Base-by-base conservation (phyloP, 2,113 vertebrate genomes). In the Rhabdornis inornatus region DNA sequence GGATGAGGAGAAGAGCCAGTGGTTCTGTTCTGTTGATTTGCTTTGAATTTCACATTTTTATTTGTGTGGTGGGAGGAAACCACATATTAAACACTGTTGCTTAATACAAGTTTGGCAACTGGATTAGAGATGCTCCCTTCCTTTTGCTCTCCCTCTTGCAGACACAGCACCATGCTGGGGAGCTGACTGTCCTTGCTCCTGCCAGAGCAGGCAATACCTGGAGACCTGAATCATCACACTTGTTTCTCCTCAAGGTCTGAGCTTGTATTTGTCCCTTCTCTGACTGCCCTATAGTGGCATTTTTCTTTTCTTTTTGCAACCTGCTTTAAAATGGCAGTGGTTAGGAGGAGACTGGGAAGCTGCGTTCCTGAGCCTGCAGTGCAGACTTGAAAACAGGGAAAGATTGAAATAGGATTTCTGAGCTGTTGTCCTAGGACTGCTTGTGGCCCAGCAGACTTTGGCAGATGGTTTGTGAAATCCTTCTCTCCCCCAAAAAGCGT, bases 401-500 rank as follows among this genome's bases (percentile, higher is more conserved):
- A 64, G 52, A 31, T 8, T 45, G 65, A 85, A 72, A 49, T 5
- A 40, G 7, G 33, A 39, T 94, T 76, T 83, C 59, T 86, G 47
- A 89, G 78, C 50, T 68, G 39, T 37, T 76, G 95, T 92, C 81
- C 82, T 53, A 61, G 50, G 93, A 92, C 89, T 1, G 2, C 57
- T 65, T 40, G 66, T 86, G 83, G 80, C 68, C 86, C 68, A 74
- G 66, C 68, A 92, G 76, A 69, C 50, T 90, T 47, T 18, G 45
- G 55, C 96, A 95, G 91, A 96, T 92, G 94, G 93, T 80, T 92
- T 87, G 90, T 71, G 74, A 92, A 94, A 82, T 84, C 56, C 65
- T 69, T 65, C 47, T 69, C 69, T 91, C 65, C 55, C 50, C 40
- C 4, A 4, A 30, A 75, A 92, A 82, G 37, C 6, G 0, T 11